Evolutionary conservation across 2,797 vertebrate species (phyloP), one percentile per base, ranked within the genome.

Genomic region (Delichon dasypus): DNA sequence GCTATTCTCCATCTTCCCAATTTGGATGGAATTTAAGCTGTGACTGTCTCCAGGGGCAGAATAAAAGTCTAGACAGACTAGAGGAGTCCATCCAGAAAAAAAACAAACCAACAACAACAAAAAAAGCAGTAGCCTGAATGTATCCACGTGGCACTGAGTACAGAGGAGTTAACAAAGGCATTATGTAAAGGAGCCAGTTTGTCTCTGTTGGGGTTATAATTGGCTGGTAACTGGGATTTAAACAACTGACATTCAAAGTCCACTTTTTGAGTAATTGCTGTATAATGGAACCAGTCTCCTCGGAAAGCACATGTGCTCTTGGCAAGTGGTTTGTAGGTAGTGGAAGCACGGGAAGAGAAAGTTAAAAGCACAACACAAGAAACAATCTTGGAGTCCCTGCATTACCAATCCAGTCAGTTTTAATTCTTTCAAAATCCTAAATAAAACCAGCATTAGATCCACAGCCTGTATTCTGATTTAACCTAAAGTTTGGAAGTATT

Each of bases 171-270:
- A 94, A 95, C 88, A 95, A 95, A 95, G 89, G 91, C 91, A 89
- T 94, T 94, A 94, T 94, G 88, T 85, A 88, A 91, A 94, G 83
- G 90, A 95, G 95, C 89, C 93, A 89, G 89, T 86, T 95, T 94
- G 95, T 97, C 94, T 96, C 95, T 73, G 64, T 48, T 88, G 93
- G 88, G 94, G 61, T 81, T 90, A 55, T 65, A 91, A 87, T 84
- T 65, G 85, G 95, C 95, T 90, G 89, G 50, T 94, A 93, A 92
- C 89, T 38, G 83, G 79, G 83, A 76, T 94, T 94, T 68, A 58
- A 94, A 90, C 88, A 94, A 88, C 60, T 57, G 85, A 55, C 93
- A 90, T 65, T 93, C 88, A 82, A 91, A 94, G 94, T 65, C 89
- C 71, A 25, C 55, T 84, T 95, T 88, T 82, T 40, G 65, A 90